Percentiles rank a stretch among this genome's conserved stretches.
Conservation (phyloP, 2,797 vertebrate species). For the Ctenopoma multispine region DNA sequence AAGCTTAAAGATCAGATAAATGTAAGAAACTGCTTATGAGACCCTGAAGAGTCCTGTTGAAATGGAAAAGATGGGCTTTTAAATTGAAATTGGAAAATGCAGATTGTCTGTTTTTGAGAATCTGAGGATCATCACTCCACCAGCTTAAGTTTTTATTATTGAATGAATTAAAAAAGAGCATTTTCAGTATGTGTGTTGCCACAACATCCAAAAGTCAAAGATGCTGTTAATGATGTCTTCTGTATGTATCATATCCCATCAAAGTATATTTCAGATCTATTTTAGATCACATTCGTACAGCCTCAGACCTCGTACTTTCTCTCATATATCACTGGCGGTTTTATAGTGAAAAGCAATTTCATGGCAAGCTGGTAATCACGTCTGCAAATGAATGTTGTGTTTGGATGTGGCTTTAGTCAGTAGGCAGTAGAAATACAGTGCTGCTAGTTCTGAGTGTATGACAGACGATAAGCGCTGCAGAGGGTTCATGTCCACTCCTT, state of each 20-base stretch:
- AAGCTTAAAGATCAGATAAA: slow-evolving; percentile 28
- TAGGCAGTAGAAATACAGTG: slow-evolving; percentile 40
- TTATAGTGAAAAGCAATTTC: slow-evolving; percentile 68
- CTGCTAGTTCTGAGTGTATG: slow-evolving; percentile 17
- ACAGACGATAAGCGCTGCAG: slow-evolving; percentile 46
- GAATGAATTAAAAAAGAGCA: not conserved
- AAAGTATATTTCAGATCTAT: slow-evolving; percentile 47
- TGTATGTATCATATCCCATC: slow-evolving; percentile 24
- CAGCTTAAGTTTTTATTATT: not conserved
- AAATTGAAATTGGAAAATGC: not conserved
- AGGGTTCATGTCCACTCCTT: slow-evolving; percentile 60
- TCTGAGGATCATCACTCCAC: not conserved
- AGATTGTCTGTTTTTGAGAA: not conserved
- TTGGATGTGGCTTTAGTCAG: slow-evolving; percentile 35
- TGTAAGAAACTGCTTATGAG: slow-evolving; percentile 15
- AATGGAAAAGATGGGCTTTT: slow-evolving; percentile 4
- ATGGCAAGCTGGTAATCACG: slow-evolving; percentile 59
- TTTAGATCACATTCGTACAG: slow-evolving; percentile 48
- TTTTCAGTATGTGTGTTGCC: not conserved
- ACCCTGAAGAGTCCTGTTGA: not conserved
- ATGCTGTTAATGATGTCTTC: not conserved
- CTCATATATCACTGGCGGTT: slow-evolving; percentile 38
- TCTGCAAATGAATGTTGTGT: slow-evolving; percentile 63
- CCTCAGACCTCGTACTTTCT: slow-evolving; percentile 38
- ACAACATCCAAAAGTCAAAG: not conserved